phyloP scores from a whole-genome alignment of 2,888 invertebrate species.

The Brachyptera putata region DNA sequence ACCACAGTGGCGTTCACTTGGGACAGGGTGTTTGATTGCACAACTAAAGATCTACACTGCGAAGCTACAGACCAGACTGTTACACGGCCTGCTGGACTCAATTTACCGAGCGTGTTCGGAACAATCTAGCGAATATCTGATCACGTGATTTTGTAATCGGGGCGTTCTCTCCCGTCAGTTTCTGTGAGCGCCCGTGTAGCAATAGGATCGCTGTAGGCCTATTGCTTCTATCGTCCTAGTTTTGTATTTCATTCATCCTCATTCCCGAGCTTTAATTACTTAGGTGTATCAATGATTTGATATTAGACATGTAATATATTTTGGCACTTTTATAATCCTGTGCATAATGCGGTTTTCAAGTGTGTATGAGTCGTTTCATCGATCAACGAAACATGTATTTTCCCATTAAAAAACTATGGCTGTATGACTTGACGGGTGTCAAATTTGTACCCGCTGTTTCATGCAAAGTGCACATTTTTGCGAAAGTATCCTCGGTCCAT shows the following conservation, averaged over 20 bases:
- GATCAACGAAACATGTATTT: constrained; percentile 14
- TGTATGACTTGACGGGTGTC: constrained; percentile 13
- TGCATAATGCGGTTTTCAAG: background rate
- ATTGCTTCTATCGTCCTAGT: background rate
- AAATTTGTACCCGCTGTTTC: constrained; percentile 11
- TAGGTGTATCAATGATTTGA: background rate
- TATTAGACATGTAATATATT: background rate
- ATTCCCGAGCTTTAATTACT: background rate
- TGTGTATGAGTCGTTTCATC: constrained; percentile 6
- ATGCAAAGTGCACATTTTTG: background rate
- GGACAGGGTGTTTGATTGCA: too few species aligned
- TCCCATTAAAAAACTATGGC: constrained; percentile 4
- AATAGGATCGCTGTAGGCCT: constrained; percentile 6
- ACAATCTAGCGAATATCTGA: background rate
- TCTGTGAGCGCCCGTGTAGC: constrained; percentile 7
- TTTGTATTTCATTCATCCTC: background rate
- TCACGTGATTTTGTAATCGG: constrained; percentile 17
- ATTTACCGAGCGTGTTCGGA: background rate
- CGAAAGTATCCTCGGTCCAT: background rate
- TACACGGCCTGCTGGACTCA: too few species aligned
- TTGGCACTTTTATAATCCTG: background rate
- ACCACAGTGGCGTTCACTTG: too few species aligned
- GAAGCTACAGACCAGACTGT: too few species aligned
- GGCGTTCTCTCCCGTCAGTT: constrained; percentile 14
- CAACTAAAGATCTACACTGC: too few species aligned